Evolutionary conservation across 2,888 invertebrate species (phyloP), one percentile per base, ranked within the genome.

Genomic region (Diploptera punctata): DNA sequence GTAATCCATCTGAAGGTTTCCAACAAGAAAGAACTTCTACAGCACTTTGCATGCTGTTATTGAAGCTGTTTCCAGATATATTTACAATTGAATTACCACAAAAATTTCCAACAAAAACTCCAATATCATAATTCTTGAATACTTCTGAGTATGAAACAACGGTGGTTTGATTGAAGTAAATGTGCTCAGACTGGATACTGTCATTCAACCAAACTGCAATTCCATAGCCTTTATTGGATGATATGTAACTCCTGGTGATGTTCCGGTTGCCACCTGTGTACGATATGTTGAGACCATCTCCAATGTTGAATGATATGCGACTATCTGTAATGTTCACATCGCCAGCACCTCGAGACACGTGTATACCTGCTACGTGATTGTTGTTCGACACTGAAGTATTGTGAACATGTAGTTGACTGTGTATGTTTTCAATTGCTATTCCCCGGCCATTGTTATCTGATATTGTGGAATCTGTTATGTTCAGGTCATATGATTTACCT

Each of bases 261-360:
- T 99, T 97, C 75, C 96, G 88, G 78, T 93, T 93, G 0, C 99
- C 99, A 0, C 99, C 99, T 2, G 94, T 93, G 74, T 95, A 95
- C 0, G 98, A 97, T 13, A 99, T 91, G 81, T 99, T 99, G 10
- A 99, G 87, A 0, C 99, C 99, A 79, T 97, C 97, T 1, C 97
- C 97, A 80, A 91, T 89, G 81, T 99, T 99, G 77, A 94, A 93
- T 19, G 93, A 92, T 76, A 99, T 92, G 78, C 91, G 87, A 76
- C 96, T 95, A 78, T 93, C 91, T 21, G 98, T 98, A 2, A 99
- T 87, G 81, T 98, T 97, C 0, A 99, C 89, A 81, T 98, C 97
- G 1, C 97, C 97, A 0, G 94, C 97, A 1, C 99, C 99, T 77
- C 90, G 93, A 1, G 92, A 88, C 1, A 99, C 90, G 79, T 97